These are phyloP conservation scores for Bembecia ichneumoniformis DNA, from an alignment of 2,888 invertebrate species.

Conservation along the genomic window DNA sequence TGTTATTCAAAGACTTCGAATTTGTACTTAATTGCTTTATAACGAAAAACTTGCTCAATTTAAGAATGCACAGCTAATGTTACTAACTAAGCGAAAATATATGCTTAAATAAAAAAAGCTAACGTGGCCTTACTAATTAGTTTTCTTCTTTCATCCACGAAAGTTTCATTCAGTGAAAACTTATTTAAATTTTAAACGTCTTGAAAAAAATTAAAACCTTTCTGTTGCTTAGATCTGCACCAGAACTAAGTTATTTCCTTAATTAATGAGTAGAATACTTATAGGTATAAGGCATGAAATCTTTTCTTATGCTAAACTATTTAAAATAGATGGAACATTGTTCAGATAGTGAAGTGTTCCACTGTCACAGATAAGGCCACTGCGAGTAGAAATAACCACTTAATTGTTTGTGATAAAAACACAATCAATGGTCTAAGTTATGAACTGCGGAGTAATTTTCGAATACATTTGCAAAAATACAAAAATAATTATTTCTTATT, in stretches of 20 bases:
- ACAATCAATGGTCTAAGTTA: background rate
- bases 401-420: slow-evolving; percentile 45
- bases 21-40: no score
- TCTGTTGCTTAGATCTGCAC: background rate
- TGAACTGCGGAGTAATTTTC: background rate
- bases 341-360: slow-evolving; percentile 36
- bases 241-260: background rate
- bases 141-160: background rate
- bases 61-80: no score
- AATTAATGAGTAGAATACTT: background rate
- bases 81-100: no score
- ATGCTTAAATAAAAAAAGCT: no score
- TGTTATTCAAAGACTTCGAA: no score
- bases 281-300: background rate
- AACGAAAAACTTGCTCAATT: no score
- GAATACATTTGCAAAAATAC: no score
- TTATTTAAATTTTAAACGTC: background rate
- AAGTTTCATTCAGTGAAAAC: background rate
- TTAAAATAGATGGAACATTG: slow-evolving; percentile 23
- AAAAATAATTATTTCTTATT: no score
- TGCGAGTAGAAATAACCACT: slow-evolving; percentile 31
- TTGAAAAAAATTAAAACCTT: background rate
- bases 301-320: slow-evolving; percentile 9
- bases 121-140: background rate
- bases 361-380: slow-evolving; percentile 34